phyloP scores from a whole-genome alignment of 2,797 vertebrate species.

The Hydrophis major region DNA sequence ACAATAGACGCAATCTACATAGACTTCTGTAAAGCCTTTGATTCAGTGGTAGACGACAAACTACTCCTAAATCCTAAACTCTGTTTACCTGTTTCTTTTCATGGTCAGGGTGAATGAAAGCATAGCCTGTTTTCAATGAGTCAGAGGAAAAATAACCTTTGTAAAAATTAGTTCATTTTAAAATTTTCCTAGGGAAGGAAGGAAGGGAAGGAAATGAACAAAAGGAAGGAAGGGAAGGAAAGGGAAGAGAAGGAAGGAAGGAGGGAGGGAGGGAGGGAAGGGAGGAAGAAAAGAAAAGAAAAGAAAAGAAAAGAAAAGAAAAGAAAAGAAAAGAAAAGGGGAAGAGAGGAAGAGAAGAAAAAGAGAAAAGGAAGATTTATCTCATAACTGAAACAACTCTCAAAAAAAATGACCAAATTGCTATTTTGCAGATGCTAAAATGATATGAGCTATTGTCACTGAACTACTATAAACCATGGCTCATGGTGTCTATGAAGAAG shows the following conservation, averaged over 20 bases:
- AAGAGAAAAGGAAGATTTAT: background rate
- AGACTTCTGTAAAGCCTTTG: no score
- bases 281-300: no score
- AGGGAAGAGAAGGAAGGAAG: no score
- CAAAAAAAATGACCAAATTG: background rate
- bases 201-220: no score
- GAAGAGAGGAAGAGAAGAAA: no score
- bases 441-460: background rate
- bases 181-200: background rate
- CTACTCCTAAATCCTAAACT: no score
- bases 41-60: no score
- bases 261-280: no score
- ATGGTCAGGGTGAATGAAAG: background rate
- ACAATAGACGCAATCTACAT: no score
- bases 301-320: no score
- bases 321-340: no score
- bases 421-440: background rate
- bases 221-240: no score
- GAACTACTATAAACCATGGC: background rate
- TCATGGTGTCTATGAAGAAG: background rate
- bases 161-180: background rate
- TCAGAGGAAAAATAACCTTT: conserved; percentile 9
- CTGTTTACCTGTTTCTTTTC: background rate
- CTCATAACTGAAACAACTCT: background rate
- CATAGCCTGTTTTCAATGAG: background rate